Evolutionary conservation across 2,797 vertebrate genomes (phyloP).

Genomic region (Peromyscus nudipes): DNA sequence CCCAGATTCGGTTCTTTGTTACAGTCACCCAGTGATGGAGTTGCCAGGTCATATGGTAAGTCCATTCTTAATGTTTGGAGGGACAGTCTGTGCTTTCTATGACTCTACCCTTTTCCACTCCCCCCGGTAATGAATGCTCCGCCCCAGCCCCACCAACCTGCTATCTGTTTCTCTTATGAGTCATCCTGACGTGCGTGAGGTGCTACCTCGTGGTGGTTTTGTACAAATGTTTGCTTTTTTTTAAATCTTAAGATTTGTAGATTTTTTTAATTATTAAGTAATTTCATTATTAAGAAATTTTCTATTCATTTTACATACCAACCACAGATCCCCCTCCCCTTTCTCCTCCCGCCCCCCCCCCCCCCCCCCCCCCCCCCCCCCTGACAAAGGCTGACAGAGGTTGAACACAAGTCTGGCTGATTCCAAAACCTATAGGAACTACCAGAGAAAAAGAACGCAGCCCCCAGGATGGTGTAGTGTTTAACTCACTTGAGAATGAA

Average conservation of each 20-base stretch:
- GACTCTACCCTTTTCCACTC: too few relatives aligned
- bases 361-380: not conserved
- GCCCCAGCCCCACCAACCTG: not conserved
- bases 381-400: slow-evolving; percentile 20
- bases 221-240: not conserved
- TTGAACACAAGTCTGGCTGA: not conserved
- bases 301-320: too few relatives aligned
- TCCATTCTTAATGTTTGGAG: not conserved
- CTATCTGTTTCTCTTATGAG: not conserved
- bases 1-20: not conserved
- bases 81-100: not conserved
- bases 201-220: not conserved
- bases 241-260: too few relatives aligned
- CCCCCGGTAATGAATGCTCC: not conserved
- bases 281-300: too few relatives aligned
- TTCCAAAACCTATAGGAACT: not conserved
- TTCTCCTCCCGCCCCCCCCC: not conserved
- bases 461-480: not conserved
- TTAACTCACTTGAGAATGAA: not conserved
- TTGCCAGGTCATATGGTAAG: not conserved
- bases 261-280: too few relatives aligned
- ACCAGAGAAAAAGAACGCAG: not conserved
- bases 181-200: not conserved
- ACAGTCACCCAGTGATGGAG: not conserved
- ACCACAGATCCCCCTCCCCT: too few relatives aligned